Evolutionary conservation across 2,113 vertebrate species (phyloP).

Genomic region (Triplophysa tibetana): DNA sequence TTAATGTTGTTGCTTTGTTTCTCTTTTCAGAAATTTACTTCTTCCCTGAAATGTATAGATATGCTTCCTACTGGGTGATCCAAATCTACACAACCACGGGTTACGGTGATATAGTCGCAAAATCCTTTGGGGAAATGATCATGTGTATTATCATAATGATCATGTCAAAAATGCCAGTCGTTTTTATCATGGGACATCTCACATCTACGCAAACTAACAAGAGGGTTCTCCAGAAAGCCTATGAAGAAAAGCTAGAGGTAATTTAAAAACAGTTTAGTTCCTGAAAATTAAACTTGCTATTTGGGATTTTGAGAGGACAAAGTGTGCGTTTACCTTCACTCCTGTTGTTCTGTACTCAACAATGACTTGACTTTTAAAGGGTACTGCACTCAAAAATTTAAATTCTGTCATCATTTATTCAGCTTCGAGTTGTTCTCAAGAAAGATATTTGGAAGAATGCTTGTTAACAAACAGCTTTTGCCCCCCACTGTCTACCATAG

Average conservation of each 20-base stretch:
- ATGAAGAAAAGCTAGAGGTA: constrained; percentile 54
- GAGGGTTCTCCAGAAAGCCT: constrained; percentile 31
- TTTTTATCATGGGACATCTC: constrained; percentile 44
- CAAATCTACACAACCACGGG: constrained; percentile 50
- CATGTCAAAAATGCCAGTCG: constrained; percentile 34
- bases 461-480: no score
- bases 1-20: not conserved
- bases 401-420: no score
- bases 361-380: no score
- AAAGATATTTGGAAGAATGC: no score
- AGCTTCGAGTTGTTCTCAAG: no score
- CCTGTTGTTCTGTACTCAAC: no score
- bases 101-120: constrained; percentile 43
- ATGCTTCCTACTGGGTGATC: constrained; percentile 44
- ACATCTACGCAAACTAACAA: constrained; percentile 46
- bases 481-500: no score
- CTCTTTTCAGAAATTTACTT: constrained; percentile 23
- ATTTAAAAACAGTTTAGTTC: not conserved
- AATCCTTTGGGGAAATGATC: constrained; percentile 14
- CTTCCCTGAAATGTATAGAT: constrained; percentile 27
- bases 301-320: no score
- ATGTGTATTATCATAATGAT: constrained; percentile 35
- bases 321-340: no score
- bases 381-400: no score
- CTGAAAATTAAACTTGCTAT: no score